These are phyloP conservation scores for Globicephala melas DNA, from an alignment of 2,113 vertebrate species.

Conservation along the genomic window DNA sequence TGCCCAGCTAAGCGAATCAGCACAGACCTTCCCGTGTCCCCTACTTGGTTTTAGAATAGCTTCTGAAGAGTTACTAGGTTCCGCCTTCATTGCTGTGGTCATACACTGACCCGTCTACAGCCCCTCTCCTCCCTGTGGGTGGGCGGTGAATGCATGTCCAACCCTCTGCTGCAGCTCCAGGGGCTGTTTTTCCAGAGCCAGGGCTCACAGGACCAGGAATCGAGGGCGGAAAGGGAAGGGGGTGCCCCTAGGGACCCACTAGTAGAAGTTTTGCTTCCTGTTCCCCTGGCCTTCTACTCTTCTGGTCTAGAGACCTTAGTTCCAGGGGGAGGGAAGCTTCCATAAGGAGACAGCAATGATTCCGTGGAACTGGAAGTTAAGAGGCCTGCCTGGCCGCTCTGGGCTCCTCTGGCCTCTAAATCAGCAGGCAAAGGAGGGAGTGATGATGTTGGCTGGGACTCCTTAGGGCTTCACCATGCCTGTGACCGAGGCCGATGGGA, in stretches of 20 bases:
- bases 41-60: background rate
- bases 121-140: background rate
- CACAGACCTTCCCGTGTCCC: background rate
- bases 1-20: background rate
- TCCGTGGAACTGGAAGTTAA: background rate
- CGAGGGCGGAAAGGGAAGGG: background rate
- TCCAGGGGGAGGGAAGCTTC: background rate
- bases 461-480: background rate
- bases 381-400: background rate
- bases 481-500: background rate
- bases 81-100: background rate
- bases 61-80: background rate
- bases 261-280: background rate
- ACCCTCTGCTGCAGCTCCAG: background rate
- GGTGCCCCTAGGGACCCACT: background rate
- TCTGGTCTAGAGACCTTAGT: background rate
- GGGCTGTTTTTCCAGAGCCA: background rate
- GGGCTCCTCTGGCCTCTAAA: background rate
- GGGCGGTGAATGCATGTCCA: too few relatives aligned
- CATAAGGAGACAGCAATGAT: background rate
- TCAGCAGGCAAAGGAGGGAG: background rate
- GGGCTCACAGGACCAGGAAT: background rate
- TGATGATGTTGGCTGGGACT: background rate
- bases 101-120: background rate
- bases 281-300: background rate